These are phyloP conservation scores for Phania funesta DNA, from an alignment of 2,888 invertebrate species.

Conservation along the genomic window DNA sequence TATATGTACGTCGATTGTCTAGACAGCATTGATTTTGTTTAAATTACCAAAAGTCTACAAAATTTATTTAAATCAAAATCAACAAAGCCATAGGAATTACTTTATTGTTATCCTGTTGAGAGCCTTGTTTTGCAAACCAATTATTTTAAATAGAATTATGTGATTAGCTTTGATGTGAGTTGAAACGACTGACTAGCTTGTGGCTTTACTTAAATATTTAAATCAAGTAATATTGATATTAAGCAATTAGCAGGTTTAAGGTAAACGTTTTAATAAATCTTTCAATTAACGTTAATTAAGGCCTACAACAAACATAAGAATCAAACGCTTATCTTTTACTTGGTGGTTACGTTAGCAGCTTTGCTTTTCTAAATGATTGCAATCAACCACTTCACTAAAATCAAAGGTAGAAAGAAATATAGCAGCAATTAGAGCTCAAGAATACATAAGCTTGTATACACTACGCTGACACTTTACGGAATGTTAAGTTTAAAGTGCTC, in stretches of 20 bases:
- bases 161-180: background rate
- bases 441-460: background rate
- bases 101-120: too few relatives aligned
- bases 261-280: background rate
- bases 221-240: background rate
- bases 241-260: background rate
- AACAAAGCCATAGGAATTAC: background rate
- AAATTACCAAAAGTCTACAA: background rate
- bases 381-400: background rate
- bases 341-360: background rate
- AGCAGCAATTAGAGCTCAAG: background rate
- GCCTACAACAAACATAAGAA: background rate
- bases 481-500: background rate
- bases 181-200: too few relatives aligned
- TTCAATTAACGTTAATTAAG: slow-evolving; percentile 37
- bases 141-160: too few relatives aligned
- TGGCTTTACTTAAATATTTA: background rate
- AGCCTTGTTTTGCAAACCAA: too few relatives aligned
- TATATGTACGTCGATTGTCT: background rate
- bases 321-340: slow-evolving; percentile 2
- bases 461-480: background rate
- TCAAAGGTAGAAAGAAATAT: background rate
- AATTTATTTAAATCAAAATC: background rate
- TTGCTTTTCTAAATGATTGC: background rate
- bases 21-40: background rate